A percentile compares a stretch with the other conserved stretches of the same genome.
Evolutionary conservation across 2,113 vertebrate species (phyloP).

Genomic region (Rhipidura dahli): DNA sequence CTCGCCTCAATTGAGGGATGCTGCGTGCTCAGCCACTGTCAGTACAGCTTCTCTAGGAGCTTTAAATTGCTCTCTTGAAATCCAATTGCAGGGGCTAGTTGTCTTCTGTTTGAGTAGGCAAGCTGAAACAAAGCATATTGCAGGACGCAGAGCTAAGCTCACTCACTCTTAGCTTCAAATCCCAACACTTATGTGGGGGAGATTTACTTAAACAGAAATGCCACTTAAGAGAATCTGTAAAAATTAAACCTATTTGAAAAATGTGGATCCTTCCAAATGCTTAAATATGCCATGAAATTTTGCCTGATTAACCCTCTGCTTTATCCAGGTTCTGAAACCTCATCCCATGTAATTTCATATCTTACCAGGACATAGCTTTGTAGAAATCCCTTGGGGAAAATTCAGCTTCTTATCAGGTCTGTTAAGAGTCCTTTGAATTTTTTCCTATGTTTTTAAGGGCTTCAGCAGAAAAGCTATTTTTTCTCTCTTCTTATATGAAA

Average conservation of each 20-base stretch:
- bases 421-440: background rate
- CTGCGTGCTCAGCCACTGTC: background rate
- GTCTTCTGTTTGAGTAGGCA: background rate
- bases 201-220: background rate
- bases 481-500: background rate
- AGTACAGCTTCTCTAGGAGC: background rate
- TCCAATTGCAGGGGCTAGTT: background rate
- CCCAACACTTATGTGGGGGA: background rate
- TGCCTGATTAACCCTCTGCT: background rate
- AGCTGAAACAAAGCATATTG: background rate
- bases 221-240: background rate
- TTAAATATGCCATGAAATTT: background rate
- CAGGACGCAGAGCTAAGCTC: background rate
- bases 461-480: background rate
- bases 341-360: background rate
- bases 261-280: background rate
- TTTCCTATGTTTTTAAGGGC: background rate
- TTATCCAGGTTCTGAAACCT: background rate
- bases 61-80: background rate
- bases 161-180: background rate
- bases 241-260: background rate
- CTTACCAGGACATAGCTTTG: background rate
- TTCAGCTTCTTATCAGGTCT: background rate
- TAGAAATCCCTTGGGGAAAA: background rate
- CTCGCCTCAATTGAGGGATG: background rate